A percentile compares a stretch with the other conserved stretches of the same genome.
phyloP scores from a whole-genome alignment of 2,888 invertebrate species.

The Gastracanthus pulcherrimus region DNA sequence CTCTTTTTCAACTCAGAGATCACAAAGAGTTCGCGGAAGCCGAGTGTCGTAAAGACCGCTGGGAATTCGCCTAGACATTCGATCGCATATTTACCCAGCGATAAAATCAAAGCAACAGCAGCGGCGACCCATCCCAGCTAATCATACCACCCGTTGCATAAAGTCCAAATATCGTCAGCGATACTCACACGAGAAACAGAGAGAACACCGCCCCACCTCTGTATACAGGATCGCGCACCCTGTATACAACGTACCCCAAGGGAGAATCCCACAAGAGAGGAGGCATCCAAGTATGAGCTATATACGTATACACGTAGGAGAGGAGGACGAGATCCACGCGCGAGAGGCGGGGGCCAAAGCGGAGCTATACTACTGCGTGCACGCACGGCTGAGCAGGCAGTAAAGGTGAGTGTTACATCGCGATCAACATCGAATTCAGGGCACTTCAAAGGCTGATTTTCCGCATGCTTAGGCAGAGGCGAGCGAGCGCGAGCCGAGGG shows the following conservation, averaged over 20 bases:
- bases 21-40: no score
- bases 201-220: no score
- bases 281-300: no score
- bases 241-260: background rate
- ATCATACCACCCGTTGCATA: no score
- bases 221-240: background rate
- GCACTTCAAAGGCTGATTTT: constrained; percentile 72
- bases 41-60: no score
- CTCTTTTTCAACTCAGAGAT: no score
- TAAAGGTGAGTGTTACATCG: constrained; percentile 66
- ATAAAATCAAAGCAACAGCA: no score
- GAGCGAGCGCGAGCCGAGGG: constrained; percentile 56
- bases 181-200: no score
- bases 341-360: background rate
- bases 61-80: no score
- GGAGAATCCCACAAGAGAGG: background rate
- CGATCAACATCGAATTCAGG: constrained; percentile 63
- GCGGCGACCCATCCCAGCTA: background rate
- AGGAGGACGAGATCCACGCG: background rate
- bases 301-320: no score
- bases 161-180: background rate
- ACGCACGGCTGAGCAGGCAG: background rate
- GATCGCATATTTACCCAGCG: no score
- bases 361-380: background rate
- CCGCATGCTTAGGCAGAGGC: constrained; percentile 67